Base-by-base conservation (phyloP, 2,113 vertebrate species). In the Corythornis cristatus region DNA sequence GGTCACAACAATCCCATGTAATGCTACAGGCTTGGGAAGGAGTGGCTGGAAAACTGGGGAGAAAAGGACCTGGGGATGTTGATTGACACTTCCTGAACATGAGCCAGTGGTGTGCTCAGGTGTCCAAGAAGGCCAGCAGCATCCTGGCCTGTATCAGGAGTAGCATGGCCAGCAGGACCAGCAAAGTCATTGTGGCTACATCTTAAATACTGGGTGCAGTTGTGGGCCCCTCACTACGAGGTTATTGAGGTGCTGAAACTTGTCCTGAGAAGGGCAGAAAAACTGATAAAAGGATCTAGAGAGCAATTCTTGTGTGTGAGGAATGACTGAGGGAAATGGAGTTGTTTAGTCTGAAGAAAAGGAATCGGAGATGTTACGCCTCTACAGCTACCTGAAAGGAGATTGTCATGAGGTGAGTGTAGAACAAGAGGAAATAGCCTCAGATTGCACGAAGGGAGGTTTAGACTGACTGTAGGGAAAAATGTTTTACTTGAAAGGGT, bases 1-100 rank as follows among this genome's bases (percentile, higher is more conserved):
- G 5, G 20, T 37, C 54, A 29, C 26, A 64, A 8, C 29, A 50
- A 64, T 29, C 5, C 25, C 17, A 4, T 5, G 15, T 16, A 64
- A 2, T 0, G 0, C 12, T 33, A 42, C 33, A 62, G 64, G 14
- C 14, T 18, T 37, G 22, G 28, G 21, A 4, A 9, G 12, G 57
- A 56, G 21, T 22, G n/a, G 1, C 15, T 80, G 35, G 33, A 81
- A 33, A 62, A 18, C 12, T 11, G 0, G 0, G 7, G 0, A 1
- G n/a, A 78, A 54, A 61, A 23, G 15, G 21, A 22, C 13, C 3
- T 51, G 33, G 4, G 0, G 3, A 2, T 82, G 15, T 11, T 58
- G 29, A 4, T 42, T 3, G 0, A 14, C 26, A 46, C 17, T 2
- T 0, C 7, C 37, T 28, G 9, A 20, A 28, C 1, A 28, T 6